Evolutionary conservation across 2,113 vertebrate species (phyloP).

Genomic region (Psittacara wagleri): DNA sequence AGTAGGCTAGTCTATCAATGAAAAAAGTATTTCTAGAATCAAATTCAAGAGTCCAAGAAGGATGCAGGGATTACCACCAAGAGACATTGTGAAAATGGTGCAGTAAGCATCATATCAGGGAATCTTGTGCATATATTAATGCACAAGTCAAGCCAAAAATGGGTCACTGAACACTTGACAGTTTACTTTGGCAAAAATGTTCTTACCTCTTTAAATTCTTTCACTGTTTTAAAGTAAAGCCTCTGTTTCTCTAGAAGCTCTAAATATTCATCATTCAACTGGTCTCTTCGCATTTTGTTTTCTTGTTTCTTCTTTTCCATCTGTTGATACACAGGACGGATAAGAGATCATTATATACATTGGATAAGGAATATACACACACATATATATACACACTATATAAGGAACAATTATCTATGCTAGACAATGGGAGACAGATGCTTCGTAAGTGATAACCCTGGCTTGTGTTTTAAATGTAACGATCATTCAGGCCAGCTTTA

Average conservation of each 20-base stretch:
- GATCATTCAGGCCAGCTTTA: not conserved
- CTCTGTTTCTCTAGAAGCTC: constrained; percentile 95
- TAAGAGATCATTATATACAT: not conserved
- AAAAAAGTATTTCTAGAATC: not conserved
- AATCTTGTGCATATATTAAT: not conserved
- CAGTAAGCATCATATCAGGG: not conserved
- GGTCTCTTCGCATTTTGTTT: constrained; percentile 97
- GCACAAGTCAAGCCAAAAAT: not conserved
- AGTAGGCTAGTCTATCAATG: not conserved
- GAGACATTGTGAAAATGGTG: accelerated
- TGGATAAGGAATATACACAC: not conserved
- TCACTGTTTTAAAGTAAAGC: constrained; percentile 98
- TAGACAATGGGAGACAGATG: not conserved
- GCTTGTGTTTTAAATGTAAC: not conserved
- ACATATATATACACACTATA: not conserved
- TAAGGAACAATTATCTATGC: not conserved
- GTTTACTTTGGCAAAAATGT: not conserved
- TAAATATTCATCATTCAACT: constrained; percentile 94
- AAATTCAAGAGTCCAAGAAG: not conserved
- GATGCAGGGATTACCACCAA: not conserved
- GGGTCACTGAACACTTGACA: not conserved
- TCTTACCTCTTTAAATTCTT: constrained; percentile 98
- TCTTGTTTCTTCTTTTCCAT: constrained; percentile 99
- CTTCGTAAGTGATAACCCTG: not conserved
- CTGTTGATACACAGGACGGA: constrained; percentile 63